phyloP scores from a whole-genome alignment of 1,140 invertebrate species.

The Hirudo medicinalis region DNA sequence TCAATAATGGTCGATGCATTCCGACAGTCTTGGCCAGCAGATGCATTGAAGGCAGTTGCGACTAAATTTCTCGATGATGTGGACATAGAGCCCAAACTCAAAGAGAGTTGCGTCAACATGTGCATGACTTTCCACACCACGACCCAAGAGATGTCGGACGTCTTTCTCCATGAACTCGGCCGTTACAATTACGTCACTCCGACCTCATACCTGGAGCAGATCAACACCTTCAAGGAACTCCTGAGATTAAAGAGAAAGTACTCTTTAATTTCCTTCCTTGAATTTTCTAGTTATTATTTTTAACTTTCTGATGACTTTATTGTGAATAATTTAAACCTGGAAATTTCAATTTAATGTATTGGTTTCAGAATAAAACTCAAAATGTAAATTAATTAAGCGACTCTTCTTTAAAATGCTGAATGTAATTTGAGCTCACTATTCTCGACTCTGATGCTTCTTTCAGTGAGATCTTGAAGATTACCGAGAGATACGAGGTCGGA shows the following conservation, averaged over 20 bases:
- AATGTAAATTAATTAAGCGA: background rate
- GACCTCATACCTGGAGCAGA: slow-evolving; percentile 42
- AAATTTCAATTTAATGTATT: background rate
- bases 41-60: slow-evolving; percentile 64
- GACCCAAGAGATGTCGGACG: slow-evolving; percentile 50
- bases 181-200: slow-evolving; percentile 43
- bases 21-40: slow-evolving; percentile 43
- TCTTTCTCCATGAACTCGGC: slow-evolving; percentile 54
- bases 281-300: background rate
- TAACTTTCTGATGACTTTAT: background rate
- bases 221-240: slow-evolving; percentile 39
- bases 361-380: background rate
- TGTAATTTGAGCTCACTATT: background rate
- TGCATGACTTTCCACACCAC: slow-evolving; percentile 74
- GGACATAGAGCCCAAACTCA: slow-evolving; percentile 54
- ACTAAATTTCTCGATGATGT: slow-evolving; percentile 62
- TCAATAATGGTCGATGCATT: no score
- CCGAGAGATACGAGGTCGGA: slow-evolving; percentile 48
- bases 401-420: background rate
- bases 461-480: slow-evolving; percentile 55
- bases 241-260: slow-evolving; percentile 35
- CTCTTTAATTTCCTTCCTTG: no score
- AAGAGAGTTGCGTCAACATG: slow-evolving; percentile 45
- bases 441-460: background rate
- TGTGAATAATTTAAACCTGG: background rate